A percentile compares a stretch with the other conserved stretches of the same genome.
These are phyloP conservation scores for Pseudopleuronectes americanus DNA, from an alignment of 2,797 vertebrate genomes.

Conservation along the genomic window DNA sequence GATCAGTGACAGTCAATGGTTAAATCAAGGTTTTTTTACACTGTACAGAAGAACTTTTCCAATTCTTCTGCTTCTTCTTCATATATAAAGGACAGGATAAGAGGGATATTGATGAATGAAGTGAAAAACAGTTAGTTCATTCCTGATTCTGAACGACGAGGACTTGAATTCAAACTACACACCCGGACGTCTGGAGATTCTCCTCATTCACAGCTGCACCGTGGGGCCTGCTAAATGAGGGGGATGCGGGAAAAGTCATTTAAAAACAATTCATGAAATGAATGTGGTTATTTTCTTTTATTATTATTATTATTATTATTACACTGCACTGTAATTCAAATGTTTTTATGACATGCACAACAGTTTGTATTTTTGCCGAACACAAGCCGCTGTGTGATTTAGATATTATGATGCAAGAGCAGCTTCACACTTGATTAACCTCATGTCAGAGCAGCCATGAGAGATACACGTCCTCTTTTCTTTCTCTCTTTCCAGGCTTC, in stretches of 20 bases:
- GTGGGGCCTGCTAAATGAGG: background rate
- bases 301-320: background rate
- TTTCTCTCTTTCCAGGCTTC: background rate
- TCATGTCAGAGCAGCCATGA: slow-evolving; percentile 13
- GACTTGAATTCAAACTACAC: background rate
- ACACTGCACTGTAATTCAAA: background rate
- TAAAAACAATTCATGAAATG: background rate
- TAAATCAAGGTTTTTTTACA: slow-evolving; percentile 3
- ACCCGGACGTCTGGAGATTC: background rate
- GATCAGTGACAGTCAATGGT: no score
- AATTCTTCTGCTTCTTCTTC: no score
- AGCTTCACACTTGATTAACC: slow-evolving; percentile 35
- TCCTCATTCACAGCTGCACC: background rate
- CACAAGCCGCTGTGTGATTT: background rate
- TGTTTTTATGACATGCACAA: background rate
- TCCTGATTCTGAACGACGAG: background rate
- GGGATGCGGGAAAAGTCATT: background rate
- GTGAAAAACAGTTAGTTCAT: background rate
- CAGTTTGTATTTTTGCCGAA: background rate
- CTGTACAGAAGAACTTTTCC: background rate
- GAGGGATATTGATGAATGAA: background rate
- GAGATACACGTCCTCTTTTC: background rate
- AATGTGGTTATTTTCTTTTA: background rate
- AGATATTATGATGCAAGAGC: slow-evolving; percentile 8
- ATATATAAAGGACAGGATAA: no score